Evolutionary conservation across 2,113 vertebrate species (phyloP), one percentile per base, ranked within the genome.

Genomic region (Pluvialis apricaria): DNA sequence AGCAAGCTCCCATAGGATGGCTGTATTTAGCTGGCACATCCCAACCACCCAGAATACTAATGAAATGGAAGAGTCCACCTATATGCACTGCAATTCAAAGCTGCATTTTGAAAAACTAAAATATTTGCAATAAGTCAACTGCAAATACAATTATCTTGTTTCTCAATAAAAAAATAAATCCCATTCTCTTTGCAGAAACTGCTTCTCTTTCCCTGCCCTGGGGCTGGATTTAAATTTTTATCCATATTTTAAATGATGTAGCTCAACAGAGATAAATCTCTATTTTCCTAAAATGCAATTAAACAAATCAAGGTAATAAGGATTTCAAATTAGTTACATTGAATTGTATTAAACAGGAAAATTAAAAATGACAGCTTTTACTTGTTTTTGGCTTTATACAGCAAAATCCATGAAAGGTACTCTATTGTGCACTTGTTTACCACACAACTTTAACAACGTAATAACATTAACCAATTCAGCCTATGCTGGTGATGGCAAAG

Each of bases 1-100:
- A 62, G 13, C 45, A 92, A 92, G 54, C 60, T 96, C 97, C 96
- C 93, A 36, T 7, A 82, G 95, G 91, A 95, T 86, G 70, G 82
- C 82, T 87, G 68, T 70, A 51, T 93, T 96, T 88, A 93, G 93
- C 88, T 87, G 76, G 80, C 80, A 94, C 88, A 92, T 68, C 86
- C 89, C 89, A 86, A 88, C 78, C 96, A 97, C 58, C 92, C 21
- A 80, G 95, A 97, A 97, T 96, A 93, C 26, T 92, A 97, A 97
- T 96, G 97, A 95, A 82, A 88, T 62, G n/a, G 52, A 78, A 65
- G 70, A 94, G 89, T 66, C 82, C 82, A 86, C 81, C 90, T 88
- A 84, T 64, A 82, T 47, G 29, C 51, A 51, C 42, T 42, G 55
- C 77, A 52, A 62, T 61, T 54, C 69, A 72, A 66, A 85, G 76